These are phyloP conservation scores for Oncorhynchus mykiss DNA, from an alignment of 2,113 vertebrate species.

Conservation along the genomic window DNA sequence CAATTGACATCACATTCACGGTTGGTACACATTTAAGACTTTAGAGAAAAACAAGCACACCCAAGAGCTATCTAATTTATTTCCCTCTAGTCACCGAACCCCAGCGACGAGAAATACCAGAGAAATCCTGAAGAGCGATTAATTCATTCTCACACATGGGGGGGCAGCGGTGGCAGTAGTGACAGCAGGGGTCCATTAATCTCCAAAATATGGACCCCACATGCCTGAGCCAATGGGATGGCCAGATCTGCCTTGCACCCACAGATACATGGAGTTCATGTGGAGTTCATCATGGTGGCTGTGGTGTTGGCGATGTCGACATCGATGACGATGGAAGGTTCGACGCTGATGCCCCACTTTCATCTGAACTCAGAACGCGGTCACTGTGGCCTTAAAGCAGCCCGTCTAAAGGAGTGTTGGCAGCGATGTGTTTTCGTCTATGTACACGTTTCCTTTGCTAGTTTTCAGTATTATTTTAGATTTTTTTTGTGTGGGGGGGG, in stretches of 20 bases:
- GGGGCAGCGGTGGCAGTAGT: slow-evolving; percentile 30
- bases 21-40: background rate
- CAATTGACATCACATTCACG: background rate
- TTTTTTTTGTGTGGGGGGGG: too few species aligned
- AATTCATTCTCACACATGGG: slow-evolving; percentile 30
- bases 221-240: slow-evolving; percentile 44
- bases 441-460: background rate
- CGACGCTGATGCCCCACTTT: background rate
- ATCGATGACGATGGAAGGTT: background rate
- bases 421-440: background rate
- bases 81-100: background rate
- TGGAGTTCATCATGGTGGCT: slow-evolving; percentile 64
- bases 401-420: background rate
- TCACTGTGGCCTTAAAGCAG: background rate
- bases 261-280: slow-evolving; percentile 59
- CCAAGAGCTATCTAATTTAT: slow-evolving; percentile 4
- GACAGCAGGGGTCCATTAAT: slow-evolving; percentile 34
- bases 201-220: slow-evolving; percentile 48
- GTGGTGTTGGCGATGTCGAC: slow-evolving; percentile 9
- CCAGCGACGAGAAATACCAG: background rate
- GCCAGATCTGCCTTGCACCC: slow-evolving; percentile 42
- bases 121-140: slow-evolving; percentile 40
- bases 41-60: background rate
- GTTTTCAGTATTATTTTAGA: background rate
- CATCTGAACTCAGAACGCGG: background rate